Base-by-base conservation (phyloP, 2,888 invertebrate species). In the Plagiodera versicolora region DNA sequence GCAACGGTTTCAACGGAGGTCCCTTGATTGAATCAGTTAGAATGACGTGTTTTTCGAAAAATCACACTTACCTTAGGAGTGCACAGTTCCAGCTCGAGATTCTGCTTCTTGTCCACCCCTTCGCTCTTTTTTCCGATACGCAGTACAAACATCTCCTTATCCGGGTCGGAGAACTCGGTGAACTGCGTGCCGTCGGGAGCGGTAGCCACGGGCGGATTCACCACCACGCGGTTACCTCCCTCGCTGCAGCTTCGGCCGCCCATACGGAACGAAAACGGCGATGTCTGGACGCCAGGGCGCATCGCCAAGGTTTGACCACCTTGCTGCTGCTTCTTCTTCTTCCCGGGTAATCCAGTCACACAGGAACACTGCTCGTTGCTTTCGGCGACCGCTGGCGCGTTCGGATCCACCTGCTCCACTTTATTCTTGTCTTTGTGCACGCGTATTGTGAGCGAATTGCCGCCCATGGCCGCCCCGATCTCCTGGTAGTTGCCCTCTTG, bases 71-170 rank as follows among this genome's bases (percentile, higher is more conserved):
- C n/a, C n/a, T n/a, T n/a, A n/a, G 91, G 91, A 0, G 91, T 91
- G 54, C 87, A 84, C 72, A 91, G 77, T 71, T 91, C 91, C 68
- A 91, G 83, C 81, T 91, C 85, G 77, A 89, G 81, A 54, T 84
- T 87, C 54, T 84, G 85, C 75, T 89, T 89, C 79, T 90, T 90
- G 61, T 86, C 86, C 46, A 85, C 85, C 0, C 87, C 87, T 30
- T 88, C 88, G 0, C 86, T 86, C 72, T 91, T 91, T 73, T 90
- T 91, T 1, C 91, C 91, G 58, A 92, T 87, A 71, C 88, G 85
- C 49, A 91, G 78, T 3, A 91, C 81, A 58, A 73, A 73, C 18
- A 66, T 32, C 39, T 70, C 70, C 70, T 87, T 87, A 53, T 89
- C 86, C 0, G 88, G 87, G 69, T 90, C 87, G 0, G 86, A 75